Conservation (phyloP, 2,888 invertebrate species). For the Cremastinae sp. region DNA sequence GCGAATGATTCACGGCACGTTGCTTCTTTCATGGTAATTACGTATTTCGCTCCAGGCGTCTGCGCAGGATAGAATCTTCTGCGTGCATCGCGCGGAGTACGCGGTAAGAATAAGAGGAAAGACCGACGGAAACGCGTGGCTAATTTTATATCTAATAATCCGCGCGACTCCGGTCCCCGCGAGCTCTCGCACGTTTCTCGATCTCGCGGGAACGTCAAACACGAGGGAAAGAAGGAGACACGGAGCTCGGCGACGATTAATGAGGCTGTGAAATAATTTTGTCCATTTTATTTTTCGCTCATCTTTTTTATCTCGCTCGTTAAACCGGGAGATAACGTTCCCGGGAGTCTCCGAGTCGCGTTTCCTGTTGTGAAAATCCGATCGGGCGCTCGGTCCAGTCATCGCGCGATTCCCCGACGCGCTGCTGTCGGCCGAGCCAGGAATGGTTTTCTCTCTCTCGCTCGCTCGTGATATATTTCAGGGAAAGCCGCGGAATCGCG, state of each 20-base stretch:
- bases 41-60: slow-evolving; percentile 44
- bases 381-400: slow-evolving; percentile 24
- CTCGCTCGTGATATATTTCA: slow-evolving; percentile 43
- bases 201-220: slow-evolving; percentile 13
- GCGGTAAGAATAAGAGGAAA: background rate
- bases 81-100: background rate
- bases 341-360: slow-evolving; percentile 31
- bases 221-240: too few species aligned
- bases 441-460: slow-evolving; percentile 35
- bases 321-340: slow-evolving; percentile 19
- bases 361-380: slow-evolving; percentile 53
- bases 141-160: slow-evolving; percentile 62
- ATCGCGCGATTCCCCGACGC: slow-evolving; percentile 31
- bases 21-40: slow-evolving; percentile 58
- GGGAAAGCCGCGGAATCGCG: slow-evolving; percentile 46
- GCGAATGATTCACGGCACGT: slow-evolving; percentile 55
- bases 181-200: slow-evolving; percentile 9
- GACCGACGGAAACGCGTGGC: slow-evolving; percentile 56
- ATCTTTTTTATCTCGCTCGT: slow-evolving; percentile 15
- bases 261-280: slow-evolving; percentile 34
- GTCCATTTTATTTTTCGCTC: slow-evolving; percentile 23
- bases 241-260: slow-evolving; percentile 46
- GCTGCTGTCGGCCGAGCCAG: slow-evolving; percentile 38
- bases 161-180: slow-evolving; percentile 40
- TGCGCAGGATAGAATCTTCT: slow-evolving; percentile 41